A percentile compares a stretch with the other conserved stretches of the same genome.
Conservation (phyloP, 1,140 invertebrate genomes). For the Macrostomum lignano region DNA sequence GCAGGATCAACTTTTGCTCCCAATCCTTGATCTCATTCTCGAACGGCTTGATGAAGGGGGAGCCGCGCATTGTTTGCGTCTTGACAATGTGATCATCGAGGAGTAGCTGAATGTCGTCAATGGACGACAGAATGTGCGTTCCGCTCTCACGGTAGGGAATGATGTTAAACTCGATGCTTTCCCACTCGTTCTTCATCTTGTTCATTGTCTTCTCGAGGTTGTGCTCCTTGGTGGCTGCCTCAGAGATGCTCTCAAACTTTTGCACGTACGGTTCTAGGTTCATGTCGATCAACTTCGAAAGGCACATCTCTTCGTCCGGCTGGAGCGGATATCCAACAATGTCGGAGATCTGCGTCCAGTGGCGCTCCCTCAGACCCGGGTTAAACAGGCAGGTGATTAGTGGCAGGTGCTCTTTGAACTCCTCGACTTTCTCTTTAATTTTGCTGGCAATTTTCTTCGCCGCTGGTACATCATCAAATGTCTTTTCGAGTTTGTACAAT, state of each 20-base stretch:
- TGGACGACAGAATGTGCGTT: slow-evolving; percentile 54
- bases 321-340: slow-evolving; percentile 68
- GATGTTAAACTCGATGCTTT: slow-evolving; percentile 40
- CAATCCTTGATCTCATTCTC: slow-evolving; percentile 56
- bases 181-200: slow-evolving; percentile 76
- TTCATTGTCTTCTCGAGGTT: slow-evolving; percentile 57
- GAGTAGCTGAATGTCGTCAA: slow-evolving; percentile 77
- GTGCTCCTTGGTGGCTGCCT: slow-evolving; percentile 75
- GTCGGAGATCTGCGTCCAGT: slow-evolving; percentile 82
- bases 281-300: slow-evolving; percentile 62
- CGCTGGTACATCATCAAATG: slow-evolving; percentile 47
- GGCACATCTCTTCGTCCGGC: slow-evolving; percentile 48
- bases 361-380: slow-evolving; percentile 57
- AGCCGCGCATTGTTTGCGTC: slow-evolving; percentile 84
- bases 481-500: slow-evolving; percentile 64
- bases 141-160: slow-evolving; percentile 55
- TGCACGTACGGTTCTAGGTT: slow-evolving; percentile 58
- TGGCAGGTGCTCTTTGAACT: slow-evolving; percentile 60
- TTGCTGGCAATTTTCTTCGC: slow-evolving; percentile 53
- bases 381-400: slow-evolving; percentile 68
- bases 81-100: slow-evolving; percentile 85
- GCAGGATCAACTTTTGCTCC: slow-evolving; percentile 58
- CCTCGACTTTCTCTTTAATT: slow-evolving; percentile 48
- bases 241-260: slow-evolving; percentile 68
- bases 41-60: slow-evolving; percentile 80